Percentiles rank a stretch among this genome's conserved stretches.
Evolutionary conservation across 2,888 invertebrate species (phyloP).

Genomic region (Clanis bilineata): DNA sequence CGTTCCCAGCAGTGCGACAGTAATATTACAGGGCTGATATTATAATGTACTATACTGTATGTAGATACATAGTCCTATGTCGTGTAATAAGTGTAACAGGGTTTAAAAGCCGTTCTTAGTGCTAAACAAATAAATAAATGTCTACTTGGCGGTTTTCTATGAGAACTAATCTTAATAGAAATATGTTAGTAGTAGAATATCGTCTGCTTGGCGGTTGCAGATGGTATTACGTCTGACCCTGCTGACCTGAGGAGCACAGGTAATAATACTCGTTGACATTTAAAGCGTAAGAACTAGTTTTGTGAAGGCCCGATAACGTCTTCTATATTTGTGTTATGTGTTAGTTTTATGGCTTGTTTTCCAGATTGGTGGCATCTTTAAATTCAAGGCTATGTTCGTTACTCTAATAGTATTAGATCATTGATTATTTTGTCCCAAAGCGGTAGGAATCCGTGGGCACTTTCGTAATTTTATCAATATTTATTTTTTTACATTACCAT

Average conservation of each 20-base stretch:
- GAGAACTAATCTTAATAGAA: no score
- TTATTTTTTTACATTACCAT: background rate
- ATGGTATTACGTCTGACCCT: constrained; percentile 46
- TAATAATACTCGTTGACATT: constrained; percentile 78
- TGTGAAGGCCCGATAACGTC: constrained; percentile 42
- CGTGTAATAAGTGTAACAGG: no score
- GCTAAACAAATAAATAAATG: no score
- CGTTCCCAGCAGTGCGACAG: no score
- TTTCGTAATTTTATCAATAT: background rate
- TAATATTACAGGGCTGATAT: no score
- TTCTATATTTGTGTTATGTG: constrained; percentile 40
- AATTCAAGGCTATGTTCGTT: constrained; percentile 38
- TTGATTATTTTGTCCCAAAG: background rate
- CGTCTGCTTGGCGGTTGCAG: constrained; percentile 28
- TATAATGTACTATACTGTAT: no score
- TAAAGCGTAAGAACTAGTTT: constrained; percentile 65
- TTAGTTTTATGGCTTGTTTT: constrained; percentile 46
- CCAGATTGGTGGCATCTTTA: constrained; percentile 33
- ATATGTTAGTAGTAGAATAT: constrained; percentile 24
- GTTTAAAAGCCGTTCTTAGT: no score
- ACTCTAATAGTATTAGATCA: constrained; percentile 14
- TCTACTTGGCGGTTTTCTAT: no score
- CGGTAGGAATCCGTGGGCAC: background rate
- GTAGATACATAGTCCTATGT: no score
- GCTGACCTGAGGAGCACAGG: constrained; percentile 48